Evolutionary conservation across 23 tunicate species (phyloP).

Genomic region (Phallusia fumigata): DNA sequence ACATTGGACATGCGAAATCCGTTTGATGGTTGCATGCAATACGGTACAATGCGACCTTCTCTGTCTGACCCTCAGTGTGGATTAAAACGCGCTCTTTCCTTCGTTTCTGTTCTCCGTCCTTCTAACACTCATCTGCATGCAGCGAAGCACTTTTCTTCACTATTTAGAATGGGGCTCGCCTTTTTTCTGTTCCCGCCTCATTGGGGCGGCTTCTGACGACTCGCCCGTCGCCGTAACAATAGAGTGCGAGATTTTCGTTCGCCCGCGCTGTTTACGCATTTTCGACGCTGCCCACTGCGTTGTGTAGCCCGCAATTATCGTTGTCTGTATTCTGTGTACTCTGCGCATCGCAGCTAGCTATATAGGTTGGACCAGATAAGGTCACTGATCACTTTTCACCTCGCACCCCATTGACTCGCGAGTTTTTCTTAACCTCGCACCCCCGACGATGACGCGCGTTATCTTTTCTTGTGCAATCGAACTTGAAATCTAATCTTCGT

Average conservation of each 20-base stretch:
- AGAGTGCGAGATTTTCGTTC: background rate
- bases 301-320: background rate
- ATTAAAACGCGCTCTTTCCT: background rate
- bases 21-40: too few relatives aligned
- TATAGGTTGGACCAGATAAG: constrained; percentile 1
- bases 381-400: background rate
- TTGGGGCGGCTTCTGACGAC: background rate
- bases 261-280: background rate
- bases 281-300: background rate
- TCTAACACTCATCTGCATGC: background rate
- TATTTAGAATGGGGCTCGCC: background rate
- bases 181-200: background rate
- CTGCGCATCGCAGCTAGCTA: background rate
- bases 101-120: background rate
- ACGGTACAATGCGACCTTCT: background rate
- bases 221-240: background rate
- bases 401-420: background rate
- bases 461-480: background rate
- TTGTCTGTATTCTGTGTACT: background rate
- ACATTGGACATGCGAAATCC: too few relatives aligned
- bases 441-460: background rate
- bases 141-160: background rate
- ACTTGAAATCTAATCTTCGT: too few relatives aligned
- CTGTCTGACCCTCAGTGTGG: background rate
- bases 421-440: background rate